Conservation (phyloP, 2,113 vertebrate species). For the Camelus bactrianus region DNA sequence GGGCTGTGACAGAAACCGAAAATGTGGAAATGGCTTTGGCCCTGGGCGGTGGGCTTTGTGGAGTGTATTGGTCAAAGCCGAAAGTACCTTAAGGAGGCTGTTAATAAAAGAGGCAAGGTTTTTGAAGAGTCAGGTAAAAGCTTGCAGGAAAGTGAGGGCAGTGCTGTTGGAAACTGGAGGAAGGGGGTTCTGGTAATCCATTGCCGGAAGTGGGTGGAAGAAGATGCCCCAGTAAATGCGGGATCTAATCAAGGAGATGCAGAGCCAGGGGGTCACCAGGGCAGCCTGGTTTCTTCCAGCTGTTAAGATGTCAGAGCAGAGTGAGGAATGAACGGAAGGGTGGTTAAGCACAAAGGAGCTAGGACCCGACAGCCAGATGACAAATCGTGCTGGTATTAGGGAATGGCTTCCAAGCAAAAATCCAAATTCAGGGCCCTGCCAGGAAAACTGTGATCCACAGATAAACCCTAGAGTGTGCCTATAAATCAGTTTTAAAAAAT, state of each 20-base stretch:
- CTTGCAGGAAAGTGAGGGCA: not conserved
- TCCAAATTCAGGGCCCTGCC: not conserved
- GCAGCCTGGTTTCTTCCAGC: not conserved
- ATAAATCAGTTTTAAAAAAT: not conserved
- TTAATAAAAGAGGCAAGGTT: not conserved
- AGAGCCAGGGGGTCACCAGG: not conserved
- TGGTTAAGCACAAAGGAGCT: not conserved
- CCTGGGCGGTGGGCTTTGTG: not conserved
- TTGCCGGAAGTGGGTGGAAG: not conserved
- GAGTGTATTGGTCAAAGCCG: not conserved
- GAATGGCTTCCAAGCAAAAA: not conserved
- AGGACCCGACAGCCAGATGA: not conserved
- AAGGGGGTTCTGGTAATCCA: not conserved
- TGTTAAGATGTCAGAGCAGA: not conserved
- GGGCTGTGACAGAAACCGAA: not conserved
- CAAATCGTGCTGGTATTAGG: not conserved
- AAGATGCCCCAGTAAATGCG: fast-evolving
- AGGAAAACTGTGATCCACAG: not conserved
- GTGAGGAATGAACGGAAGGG: not conserved
- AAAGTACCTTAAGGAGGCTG: no score
- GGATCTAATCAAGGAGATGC: not conserved
- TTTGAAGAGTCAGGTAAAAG: not conserved
- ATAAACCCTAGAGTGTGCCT: not conserved
- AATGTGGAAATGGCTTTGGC: not conserved
- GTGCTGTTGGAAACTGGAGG: not conserved